Conservation (phyloP, 2,797 vertebrate genomes). For the Myotis myotis region DNA sequence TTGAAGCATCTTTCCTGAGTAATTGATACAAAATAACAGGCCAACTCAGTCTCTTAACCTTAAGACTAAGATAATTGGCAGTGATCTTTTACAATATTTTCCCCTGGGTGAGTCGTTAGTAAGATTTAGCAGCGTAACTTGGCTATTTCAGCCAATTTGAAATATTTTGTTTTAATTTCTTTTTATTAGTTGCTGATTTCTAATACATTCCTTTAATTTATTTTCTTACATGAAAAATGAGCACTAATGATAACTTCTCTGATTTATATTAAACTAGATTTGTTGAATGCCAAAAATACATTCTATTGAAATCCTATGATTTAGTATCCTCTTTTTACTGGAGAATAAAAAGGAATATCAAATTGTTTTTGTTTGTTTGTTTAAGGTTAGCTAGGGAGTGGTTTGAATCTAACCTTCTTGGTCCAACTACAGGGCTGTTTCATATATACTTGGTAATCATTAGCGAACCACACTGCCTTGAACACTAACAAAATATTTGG, state of each 20-base stretch:
- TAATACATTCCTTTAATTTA: not conserved
- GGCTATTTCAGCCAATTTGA: not conserved
- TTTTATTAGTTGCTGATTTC: constrained; percentile 18
- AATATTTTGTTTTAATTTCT: not conserved
- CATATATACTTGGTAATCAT: not conserved
- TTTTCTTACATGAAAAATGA: not conserved
- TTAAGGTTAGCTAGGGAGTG: not conserved
- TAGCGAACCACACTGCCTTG: not conserved
- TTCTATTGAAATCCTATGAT: constrained; percentile 13
- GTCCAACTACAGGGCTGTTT: not conserved
- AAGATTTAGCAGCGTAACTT: not conserved
- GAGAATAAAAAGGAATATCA: constrained; percentile 7
- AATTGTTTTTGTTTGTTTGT: not conserved
- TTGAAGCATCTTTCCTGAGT: not conserved
- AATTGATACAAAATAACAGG: not conserved
- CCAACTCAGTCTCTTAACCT: not conserved
- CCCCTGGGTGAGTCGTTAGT: not conserved
- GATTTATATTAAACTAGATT: not conserved
- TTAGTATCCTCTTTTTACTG: not conserved
- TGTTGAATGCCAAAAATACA: not conserved
- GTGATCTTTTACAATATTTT: not conserved
- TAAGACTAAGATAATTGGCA: not conserved
- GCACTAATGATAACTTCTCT: not conserved
- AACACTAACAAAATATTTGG: not conserved
- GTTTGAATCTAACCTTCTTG: not conserved